Evolutionary conservation across 1,140 invertebrate species (phyloP), one percentile per base, ranked within the genome.

Genomic region (Habropoda laboriosa): DNA sequence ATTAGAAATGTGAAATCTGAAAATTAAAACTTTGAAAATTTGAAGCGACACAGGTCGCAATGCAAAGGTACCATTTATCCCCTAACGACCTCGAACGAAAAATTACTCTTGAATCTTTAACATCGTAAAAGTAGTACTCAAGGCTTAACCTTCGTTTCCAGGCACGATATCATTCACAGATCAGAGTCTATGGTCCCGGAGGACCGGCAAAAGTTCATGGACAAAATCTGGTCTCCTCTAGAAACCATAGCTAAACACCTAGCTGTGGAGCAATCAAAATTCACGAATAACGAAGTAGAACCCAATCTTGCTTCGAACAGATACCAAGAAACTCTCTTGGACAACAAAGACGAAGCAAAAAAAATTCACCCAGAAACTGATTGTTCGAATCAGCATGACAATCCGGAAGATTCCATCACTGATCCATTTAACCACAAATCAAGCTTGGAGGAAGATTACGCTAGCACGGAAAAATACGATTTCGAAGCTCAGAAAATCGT

Each of bases 161-260:
- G 91, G 32, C 83, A 92, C 12, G 89, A 92, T 6, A 85, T 89
- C 38, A 79, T 90, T 21, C 83, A 90, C 0, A 88, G 86, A 73
- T 91, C 90, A 0, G 86, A 89, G 53, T 80, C 38, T 1, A 86
- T 85, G 70, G 32, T 35, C 18, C 61, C 85, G 0, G 84, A 89
- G 3, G 88, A 92, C 8, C 85, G 70, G 0, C 74, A 89, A 12
- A 60, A 89, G 18, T 83, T 87, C 47, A 76, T 86, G 12, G 64
- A 90, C 16, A 89, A 90, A 49, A 81, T 89, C 10, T 83, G 88
- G 58, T 75, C 88, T 4, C 91, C 91, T 0, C 89, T 92, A 4
- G 86, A 91, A 16, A 82, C 81, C 21, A 88, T 92, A 13, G 78
- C 90, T 0, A 91, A 92, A 60, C 88, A 92, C n/a, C 40, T 92